A percentile compares a stretch with the other conserved stretches of the same genome.
Evolutionary conservation across 2,113 vertebrate genomes (phyloP).

Genomic region (Nothocercus nigrocapillus): DNA sequence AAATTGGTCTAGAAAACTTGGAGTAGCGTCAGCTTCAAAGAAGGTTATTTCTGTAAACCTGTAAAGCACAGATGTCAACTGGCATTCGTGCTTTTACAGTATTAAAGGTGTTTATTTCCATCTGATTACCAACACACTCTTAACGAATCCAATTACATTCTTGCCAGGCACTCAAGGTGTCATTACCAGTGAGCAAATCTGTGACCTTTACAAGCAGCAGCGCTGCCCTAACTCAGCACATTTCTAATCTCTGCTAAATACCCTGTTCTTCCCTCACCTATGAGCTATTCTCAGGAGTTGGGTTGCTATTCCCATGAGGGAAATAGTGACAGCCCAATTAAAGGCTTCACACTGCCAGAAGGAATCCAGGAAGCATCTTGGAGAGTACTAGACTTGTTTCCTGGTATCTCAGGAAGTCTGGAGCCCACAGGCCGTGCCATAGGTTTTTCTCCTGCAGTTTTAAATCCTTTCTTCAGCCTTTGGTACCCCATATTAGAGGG

Average conservation of each 20-base stretch:
- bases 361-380: neutral
- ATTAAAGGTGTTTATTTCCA: neutral
- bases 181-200: neutral
- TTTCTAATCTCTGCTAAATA: slow-evolving; percentile 4
- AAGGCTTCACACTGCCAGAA: neutral
- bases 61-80: neutral
- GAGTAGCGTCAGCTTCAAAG: neutral
- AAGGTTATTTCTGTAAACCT: neutral
- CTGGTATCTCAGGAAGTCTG: neutral
- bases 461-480: neutral
- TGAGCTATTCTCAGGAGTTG: neutral
- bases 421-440: neutral
- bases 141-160: neutral
- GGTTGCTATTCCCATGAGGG: neutral
- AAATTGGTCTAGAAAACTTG: neutral
- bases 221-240: neutral
- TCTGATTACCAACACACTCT: neutral
- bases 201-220: neutral
- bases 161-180: neutral
- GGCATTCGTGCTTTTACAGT: neutral
- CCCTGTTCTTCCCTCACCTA: neutral
- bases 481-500: neutral
- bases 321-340: neutral
- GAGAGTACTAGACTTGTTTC: neutral
- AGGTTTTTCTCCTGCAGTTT: neutral